phyloP scores from a whole-genome alignment of 2,797 vertebrate genomes.

The Sebastes iracundus region DNA sequence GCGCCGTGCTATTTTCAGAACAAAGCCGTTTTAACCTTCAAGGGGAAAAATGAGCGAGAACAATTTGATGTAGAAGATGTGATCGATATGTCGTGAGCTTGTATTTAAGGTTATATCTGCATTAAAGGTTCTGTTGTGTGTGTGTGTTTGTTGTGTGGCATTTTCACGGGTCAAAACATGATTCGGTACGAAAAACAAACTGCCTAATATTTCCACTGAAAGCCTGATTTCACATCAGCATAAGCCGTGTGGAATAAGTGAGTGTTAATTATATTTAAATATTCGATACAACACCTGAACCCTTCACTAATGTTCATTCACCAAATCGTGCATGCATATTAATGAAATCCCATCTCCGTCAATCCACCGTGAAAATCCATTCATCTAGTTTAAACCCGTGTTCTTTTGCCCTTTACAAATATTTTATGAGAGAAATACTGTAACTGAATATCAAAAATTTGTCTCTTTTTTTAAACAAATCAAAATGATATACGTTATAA shows the following conservation, averaged over 20 bases:
- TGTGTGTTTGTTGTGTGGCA: background rate
- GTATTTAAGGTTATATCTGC: background rate
- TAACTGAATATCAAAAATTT: background rate
- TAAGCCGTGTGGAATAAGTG: slow-evolving; percentile 8
- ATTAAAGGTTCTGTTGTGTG: background rate
- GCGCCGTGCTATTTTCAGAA: background rate
- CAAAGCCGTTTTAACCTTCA: slow-evolving; percentile 19
- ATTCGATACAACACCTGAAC: slow-evolving; percentile 42
- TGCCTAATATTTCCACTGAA: slow-evolving; percentile 5
- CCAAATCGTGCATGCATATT: slow-evolving; percentile 24
- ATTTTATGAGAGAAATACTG: slow-evolving; percentile 2
- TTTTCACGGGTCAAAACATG: background rate
- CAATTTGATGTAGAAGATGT: background rate
- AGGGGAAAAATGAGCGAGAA: background rate
- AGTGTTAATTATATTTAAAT: slow-evolving; percentile 47
- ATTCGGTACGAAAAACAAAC: slow-evolving; percentile 1
- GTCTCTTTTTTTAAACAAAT: background rate
- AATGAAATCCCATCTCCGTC: slow-evolving; percentile 20
- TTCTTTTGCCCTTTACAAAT: slow-evolving; percentile 38
- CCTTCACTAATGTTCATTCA: slow-evolving; percentile 39
- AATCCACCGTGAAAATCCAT: slow-evolving; percentile 21
- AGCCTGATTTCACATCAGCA: slow-evolving; percentile 16
- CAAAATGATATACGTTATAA: background rate
- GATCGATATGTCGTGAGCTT: background rate
- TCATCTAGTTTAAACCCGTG: slow-evolving; percentile 9